Evolutionary conservation across 2,888 invertebrate genomes (phyloP).

Genomic region (Dryocosmus kuriphilus): DNA sequence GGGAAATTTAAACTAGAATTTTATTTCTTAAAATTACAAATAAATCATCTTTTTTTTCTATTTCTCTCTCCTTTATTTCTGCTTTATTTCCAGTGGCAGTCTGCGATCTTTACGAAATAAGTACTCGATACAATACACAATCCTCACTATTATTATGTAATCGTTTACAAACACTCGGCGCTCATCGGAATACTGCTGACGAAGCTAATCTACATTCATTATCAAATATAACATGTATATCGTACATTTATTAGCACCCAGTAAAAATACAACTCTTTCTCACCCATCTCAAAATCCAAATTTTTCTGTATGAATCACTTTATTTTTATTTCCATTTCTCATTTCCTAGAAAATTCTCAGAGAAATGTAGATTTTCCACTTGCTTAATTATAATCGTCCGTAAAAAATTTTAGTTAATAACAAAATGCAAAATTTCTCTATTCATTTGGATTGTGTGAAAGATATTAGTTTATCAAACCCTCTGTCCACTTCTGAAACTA

Average conservation of each 20-base stretch:
- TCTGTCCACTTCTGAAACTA: background rate
- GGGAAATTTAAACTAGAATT: too few species aligned
- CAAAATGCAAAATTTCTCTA: background rate
- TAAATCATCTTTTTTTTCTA: background rate
- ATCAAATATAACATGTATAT: slow-evolving; percentile 44
- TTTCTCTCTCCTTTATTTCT: background rate
- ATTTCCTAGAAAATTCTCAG: background rate
- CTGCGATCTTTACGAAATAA: slow-evolving; percentile 22
- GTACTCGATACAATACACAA: slow-evolving; percentile 41
- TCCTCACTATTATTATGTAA: slow-evolving; percentile 18
- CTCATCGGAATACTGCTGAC: slow-evolving; percentile 36
- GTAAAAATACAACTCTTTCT: slow-evolving; percentile 50
- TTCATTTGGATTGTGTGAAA: background rate
- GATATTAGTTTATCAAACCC: slow-evolving; percentile 25
- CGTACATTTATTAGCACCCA: slow-evolving; percentile 50
- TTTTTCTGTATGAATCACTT: background rate
- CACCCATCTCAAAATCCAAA: background rate
- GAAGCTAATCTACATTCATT: slow-evolving; percentile 36
- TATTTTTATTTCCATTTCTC: background rate
- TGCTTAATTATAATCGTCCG: background rate
- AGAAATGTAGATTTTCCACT: slow-evolving; percentile 1
- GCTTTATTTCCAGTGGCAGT: slow-evolving; percentile 6
- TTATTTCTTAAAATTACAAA: too few species aligned
- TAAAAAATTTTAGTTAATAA: background rate
- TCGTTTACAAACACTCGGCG: slow-evolving; percentile 18